Evolutionary conservation across 2,888 invertebrate genomes (phyloP).

Genomic region (Ditula angustiorana): DNA sequence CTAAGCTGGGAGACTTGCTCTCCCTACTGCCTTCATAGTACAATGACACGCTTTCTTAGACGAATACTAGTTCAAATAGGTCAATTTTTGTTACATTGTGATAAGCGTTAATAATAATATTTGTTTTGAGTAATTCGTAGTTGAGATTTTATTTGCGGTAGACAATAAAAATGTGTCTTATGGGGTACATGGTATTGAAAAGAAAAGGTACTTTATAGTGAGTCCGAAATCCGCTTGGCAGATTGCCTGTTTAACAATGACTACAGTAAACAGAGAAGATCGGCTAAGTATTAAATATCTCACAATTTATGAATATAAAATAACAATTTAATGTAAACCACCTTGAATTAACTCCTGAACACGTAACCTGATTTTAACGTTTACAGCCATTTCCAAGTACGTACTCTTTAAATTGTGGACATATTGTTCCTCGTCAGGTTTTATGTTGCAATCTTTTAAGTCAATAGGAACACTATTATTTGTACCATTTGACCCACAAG

Average conservation of each 20-base stretch:
- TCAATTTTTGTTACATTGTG: conserved; percentile 31
- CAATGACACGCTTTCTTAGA: conserved; percentile 23
- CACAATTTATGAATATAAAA: too few relatives aligned
- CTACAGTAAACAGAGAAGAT: too few relatives aligned
- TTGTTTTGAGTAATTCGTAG: background rate
- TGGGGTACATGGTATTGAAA: background rate
- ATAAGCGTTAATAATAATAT: conserved; percentile 32
- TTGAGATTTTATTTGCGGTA: conserved; percentile 23
- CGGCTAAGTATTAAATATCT: too few relatives aligned
- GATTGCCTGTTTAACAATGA: too few relatives aligned
- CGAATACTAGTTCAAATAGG: conserved; percentile 28
- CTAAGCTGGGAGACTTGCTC: conserved; percentile 90
- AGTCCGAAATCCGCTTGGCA: background rate
- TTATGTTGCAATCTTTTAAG: background rate
- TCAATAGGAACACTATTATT: background rate
- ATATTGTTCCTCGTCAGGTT: background rate
- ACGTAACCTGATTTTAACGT: too few relatives aligned
- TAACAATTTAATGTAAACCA: too few relatives aligned
- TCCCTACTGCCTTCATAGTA: conserved; percentile 77
- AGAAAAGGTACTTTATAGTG: background rate
- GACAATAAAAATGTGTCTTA: conserved; percentile 22
- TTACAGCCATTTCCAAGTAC: background rate
- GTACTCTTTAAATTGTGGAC: background rate
- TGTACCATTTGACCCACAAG: background rate
- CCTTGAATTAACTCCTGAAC: too few relatives aligned